Evolutionary conservation across 2,797 vertebrate genomes (phyloP).

Genomic region (Tragelaphus oryx): DNA sequence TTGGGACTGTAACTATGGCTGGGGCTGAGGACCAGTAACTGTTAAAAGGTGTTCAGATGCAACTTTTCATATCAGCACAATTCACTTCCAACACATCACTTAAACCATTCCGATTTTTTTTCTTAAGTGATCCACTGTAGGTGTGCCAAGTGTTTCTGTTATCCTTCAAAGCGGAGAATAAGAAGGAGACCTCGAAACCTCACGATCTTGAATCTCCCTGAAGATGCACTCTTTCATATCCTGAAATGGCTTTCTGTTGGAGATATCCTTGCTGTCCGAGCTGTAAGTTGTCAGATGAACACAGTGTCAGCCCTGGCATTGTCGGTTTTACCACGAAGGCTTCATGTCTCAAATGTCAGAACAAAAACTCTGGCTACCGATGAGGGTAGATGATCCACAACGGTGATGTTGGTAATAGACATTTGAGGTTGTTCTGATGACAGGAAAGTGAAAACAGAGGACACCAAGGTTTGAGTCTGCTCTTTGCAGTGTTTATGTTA

Average conservation of each 20-base stretch:
- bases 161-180: slow-evolving; percentile 88
- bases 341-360: neutral
- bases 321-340: neutral
- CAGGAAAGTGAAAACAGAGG: neutral
- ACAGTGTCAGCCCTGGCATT: neutral
- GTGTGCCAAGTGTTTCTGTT: slow-evolving; percentile 93
- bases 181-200: slow-evolving; percentile 86
- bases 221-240: slow-evolving; percentile 93
- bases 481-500: neutral
- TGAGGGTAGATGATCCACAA: neutral
- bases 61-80: neutral
- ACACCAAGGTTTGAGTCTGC: neutral
- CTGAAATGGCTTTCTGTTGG: slow-evolving; percentile 92
- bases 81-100: neutral
- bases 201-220: slow-evolving; percentile 90
- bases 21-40: neutral
- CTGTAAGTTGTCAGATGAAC: slow-evolving; percentile 84
- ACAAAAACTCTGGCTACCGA: neutral
- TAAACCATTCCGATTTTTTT: neutral
- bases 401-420: neutral
- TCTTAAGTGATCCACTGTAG: slow-evolving; percentile 89
- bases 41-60: fast-evolving
- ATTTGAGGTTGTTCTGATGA: neutral
- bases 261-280: slow-evolving; percentile 92
- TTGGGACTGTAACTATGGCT: neutral